These are phyloP conservation scores for Aleiodes sp. DNA, from an alignment of 1,140 invertebrate species.

Conservation along the genomic window DNA sequence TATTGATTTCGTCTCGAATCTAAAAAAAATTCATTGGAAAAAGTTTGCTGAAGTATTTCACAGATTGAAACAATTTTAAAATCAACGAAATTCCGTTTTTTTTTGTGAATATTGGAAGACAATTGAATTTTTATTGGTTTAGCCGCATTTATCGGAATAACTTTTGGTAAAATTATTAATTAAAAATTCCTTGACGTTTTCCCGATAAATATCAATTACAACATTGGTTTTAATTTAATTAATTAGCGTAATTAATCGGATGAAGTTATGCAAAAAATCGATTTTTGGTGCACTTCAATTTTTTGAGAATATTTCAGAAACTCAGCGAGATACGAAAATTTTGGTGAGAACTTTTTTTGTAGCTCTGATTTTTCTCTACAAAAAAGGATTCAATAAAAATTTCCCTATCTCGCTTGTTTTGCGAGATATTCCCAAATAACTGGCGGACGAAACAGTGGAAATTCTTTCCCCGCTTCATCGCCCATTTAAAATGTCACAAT, in stretches of 20 bases:
- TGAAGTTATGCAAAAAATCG: too few species aligned
- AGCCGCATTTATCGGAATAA: background rate
- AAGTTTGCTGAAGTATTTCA: background rate
- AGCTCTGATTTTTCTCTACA: too few species aligned
- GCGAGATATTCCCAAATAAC: background rate
- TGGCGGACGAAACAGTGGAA: background rate
- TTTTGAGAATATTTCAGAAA: too few species aligned
- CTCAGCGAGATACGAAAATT: too few species aligned
- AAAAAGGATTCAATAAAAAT: background rate
- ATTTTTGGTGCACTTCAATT: too few species aligned
- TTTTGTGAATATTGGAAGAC: background rate
- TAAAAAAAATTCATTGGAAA: constrained; percentile 33
- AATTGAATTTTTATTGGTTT: background rate
- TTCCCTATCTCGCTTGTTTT: background rate
- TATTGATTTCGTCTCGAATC: constrained; percentile 51
- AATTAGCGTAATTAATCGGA: background rate
- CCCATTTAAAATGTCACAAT: background rate
- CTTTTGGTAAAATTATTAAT: background rate
- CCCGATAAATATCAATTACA: background rate
- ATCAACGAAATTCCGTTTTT: background rate
- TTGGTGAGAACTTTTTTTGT: too few species aligned
- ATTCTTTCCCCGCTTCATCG: background rate
- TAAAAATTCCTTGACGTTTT: background rate
- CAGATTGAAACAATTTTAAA: background rate
- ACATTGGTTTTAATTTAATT: background rate